Evolutionary conservation across 2,113 vertebrate genomes (phyloP), one percentile per base, ranked within the genome.

Genomic region (Pyrgilauda ruficollis): DNA sequence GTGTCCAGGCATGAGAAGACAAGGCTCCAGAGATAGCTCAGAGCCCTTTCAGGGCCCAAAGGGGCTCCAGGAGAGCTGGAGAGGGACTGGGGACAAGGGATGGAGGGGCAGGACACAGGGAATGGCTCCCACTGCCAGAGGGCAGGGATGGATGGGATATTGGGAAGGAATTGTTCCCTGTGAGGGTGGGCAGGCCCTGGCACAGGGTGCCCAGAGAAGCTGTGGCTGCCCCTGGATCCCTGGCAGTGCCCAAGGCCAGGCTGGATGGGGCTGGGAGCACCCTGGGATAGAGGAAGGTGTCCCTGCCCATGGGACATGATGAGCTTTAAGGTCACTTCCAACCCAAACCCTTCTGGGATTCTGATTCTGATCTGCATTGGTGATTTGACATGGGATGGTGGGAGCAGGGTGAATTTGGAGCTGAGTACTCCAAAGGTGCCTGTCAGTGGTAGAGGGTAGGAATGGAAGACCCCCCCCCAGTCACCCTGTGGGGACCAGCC

Each of bases 351-450:
- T 7, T 24, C 61, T 67, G 61, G 86, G 15, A 17, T 67, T 33
- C 2, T 9, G 52, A 5, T 50, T 67, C 37, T 14, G 52, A 52
- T 11, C 63, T 62, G 35, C 6, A 1, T 0, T 47, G 83, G 14
- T n/a, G 43, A 3, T 1, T 14, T 0, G 0, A 17, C 26, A 4
- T 2, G 27, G 30, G 13, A 21, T 3, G 31, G 19, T 2, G 35
- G 37, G 27, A 72, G 31, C 68, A 26, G 47, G 24, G 14, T 27
- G 70, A 31, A n/a, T 56, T 27, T 24, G 6, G 41, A 26, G 41
- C 35, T 22, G 22, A 10, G 33, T 9, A 18, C 61, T 64, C 61
- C 20, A 24, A 59, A 78, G 31, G 13, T 28, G 21, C 46, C 33
- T 13, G 6, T 28, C 10, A 16, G 53, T 46, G n/a, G 17, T 6